Base-by-base conservation (phyloP, 2,888 invertebrate genomes). In the Ernsta delagoae region DNA sequence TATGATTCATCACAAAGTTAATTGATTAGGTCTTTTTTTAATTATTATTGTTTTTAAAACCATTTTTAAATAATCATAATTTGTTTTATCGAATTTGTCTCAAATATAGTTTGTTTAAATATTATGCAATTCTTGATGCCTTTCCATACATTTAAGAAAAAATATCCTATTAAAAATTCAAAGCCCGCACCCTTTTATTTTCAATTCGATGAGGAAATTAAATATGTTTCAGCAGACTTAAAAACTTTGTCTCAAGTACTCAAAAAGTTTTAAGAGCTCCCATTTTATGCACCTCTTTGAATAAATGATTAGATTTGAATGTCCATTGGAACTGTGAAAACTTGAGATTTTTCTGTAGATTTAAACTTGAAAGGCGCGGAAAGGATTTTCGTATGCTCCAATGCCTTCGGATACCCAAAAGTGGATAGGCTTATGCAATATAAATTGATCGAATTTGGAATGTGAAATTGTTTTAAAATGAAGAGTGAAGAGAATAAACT, bases 301-400 rank as follows among this genome's bases (percentile, higher is more conserved):
- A 75, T 73, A 71, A 74, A 72, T 75, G 70, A 76, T 76, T 74
- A 72, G 74, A 76, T 75, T 75, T 73, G 70, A 74, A 73, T 68
- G 67, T 62, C 70, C 72, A 71, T 73, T 72, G 70, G 62, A 72
- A 73, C 71, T 72, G 75, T 73, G 72, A 71, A 74, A 77, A 75
- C 72, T 75, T 61, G 60, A 62, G 65, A 73, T 72, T 73, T 77
- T 74, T 77, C 73, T 65, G 73, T 70, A 71, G 72, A 72, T 75
- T 70, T 53, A 67, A 74, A 75, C 72, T 77, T 74, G 67, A 31
- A 31, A 31, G 31, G 3, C 16, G 16, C 16, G 60, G 45, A 71
- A 74, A 70, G 64, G 72, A 73, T 73, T 74, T 69, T 70, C 57
- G n/a, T 57, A 31, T 61, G 70, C 61, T 65, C 57, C 64, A 16